Conservation (phyloP, 2,113 vertebrate species). For the Herpailurus yagouaroundi region DNA sequence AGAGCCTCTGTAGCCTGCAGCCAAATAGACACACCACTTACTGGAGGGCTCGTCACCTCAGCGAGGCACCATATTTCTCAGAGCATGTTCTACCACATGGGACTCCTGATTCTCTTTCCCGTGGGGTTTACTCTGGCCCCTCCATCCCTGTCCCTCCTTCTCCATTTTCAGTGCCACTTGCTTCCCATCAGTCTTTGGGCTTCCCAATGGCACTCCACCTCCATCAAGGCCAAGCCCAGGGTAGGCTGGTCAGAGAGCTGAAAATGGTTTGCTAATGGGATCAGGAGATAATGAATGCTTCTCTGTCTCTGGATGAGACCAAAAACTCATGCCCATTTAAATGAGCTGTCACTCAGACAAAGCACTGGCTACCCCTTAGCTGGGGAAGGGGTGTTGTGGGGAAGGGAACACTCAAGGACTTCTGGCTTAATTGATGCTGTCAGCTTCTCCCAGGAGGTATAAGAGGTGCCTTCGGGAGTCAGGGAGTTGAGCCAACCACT, state of each 20-base stretch:
- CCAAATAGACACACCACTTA: neutral
- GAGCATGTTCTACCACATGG: rapidly evolving
- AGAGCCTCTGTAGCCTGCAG: neutral
- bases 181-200: neutral
- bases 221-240: neutral
- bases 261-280: neutral
- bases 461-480: neutral
- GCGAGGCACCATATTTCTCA: rapidly evolving
- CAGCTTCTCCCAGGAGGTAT: neutral
- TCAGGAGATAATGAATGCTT: neutral
- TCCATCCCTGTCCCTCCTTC: neutral
- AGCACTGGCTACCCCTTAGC: neutral
- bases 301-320: neutral
- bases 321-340: neutral
- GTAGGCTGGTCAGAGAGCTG: neutral
- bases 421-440: neutral
- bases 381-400: neutral
- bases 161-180: neutral
- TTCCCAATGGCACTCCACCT: too few species aligned
- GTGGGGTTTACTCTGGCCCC: rapidly evolving
- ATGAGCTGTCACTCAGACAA: neutral
- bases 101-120: neutral
- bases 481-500: neutral
- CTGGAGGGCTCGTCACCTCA: rapidly evolving
- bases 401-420: neutral